Percentiles rank a stretch among this genome's conserved stretches.
Conservation (phyloP, 2,113 vertebrate species). For the Atrichornis clamosus region DNA sequence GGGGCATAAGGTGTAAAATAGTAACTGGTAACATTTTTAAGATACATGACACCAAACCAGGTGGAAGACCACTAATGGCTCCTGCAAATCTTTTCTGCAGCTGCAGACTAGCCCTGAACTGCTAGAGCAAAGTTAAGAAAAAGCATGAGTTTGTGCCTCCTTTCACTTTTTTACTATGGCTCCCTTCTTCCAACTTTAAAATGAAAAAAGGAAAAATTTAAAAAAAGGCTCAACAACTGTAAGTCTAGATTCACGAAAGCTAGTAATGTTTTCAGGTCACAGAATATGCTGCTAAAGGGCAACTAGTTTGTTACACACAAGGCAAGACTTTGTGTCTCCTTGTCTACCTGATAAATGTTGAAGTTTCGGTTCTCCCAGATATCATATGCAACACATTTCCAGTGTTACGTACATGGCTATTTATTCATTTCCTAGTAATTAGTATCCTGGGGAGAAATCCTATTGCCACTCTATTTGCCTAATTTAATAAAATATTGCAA, state of each 20-base stretch:
- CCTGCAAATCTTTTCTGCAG: neutral
- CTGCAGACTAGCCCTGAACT: neutral
- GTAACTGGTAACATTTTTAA: neutral
- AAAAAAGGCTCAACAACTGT: neutral
- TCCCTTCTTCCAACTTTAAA: neutral
- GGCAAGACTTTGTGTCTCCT: neutral
- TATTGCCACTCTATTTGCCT: conserved; percentile 49
- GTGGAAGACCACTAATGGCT: neutral
- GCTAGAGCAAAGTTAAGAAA: neutral
- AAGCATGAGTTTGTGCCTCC: neutral
- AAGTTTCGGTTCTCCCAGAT: neutral
- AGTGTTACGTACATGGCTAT: neutral
- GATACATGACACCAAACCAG: rapidly evolving
- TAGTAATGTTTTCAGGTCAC: neutral
- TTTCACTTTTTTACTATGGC: neutral
- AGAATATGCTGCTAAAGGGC: neutral
- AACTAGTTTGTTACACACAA: neutral
- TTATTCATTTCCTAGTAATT: conserved; percentile 55
- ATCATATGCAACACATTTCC: neutral
- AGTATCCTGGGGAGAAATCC: conserved; percentile 51
- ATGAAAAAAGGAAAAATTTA: neutral
- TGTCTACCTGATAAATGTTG: neutral
- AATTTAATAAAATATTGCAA: conserved; percentile 55
- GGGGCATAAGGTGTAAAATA: neutral
- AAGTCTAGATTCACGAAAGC: neutral